These are phyloP conservation scores for Trogon melanurus DNA, from an alignment of 2,113 vertebrate genomes.

Conservation along the genomic window DNA sequence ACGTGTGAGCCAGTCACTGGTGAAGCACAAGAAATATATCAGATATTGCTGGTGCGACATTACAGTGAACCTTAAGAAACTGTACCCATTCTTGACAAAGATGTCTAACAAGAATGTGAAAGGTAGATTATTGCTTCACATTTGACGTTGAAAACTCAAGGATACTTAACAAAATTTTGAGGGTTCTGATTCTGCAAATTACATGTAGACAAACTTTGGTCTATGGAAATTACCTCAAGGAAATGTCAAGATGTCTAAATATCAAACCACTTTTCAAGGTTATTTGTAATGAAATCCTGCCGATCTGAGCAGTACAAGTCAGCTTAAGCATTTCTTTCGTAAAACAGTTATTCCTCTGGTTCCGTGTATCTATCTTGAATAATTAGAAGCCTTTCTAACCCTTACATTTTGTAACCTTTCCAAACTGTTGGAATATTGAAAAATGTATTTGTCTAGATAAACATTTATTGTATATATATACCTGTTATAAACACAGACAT, in stretches of 20 bases:
- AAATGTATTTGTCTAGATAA: background rate
- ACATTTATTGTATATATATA: background rate
- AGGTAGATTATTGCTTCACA: background rate
- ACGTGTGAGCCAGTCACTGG: background rate
- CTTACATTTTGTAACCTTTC: background rate
- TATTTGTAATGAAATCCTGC: background rate
- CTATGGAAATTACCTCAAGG: background rate
- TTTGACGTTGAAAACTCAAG: background rate
- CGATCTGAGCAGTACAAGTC: background rate
- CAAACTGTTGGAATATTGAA: background rate
- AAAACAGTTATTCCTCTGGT: background rate
- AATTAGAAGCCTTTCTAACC: background rate
- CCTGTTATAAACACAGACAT: background rate
- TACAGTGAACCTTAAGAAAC: background rate
- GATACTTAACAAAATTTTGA: background rate
- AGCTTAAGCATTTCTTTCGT: background rate
- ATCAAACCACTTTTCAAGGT: background rate
- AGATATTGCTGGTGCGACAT: background rate
- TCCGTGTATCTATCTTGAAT: background rate
- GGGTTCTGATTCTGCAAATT: background rate
- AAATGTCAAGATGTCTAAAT: background rate
- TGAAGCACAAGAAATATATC: background rate
- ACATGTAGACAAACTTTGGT: background rate
- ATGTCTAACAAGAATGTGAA: background rate
- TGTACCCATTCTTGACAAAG: background rate